Conservation (phyloP, 2,797 vertebrate genomes). For the Oreortyx pictus region DNA sequence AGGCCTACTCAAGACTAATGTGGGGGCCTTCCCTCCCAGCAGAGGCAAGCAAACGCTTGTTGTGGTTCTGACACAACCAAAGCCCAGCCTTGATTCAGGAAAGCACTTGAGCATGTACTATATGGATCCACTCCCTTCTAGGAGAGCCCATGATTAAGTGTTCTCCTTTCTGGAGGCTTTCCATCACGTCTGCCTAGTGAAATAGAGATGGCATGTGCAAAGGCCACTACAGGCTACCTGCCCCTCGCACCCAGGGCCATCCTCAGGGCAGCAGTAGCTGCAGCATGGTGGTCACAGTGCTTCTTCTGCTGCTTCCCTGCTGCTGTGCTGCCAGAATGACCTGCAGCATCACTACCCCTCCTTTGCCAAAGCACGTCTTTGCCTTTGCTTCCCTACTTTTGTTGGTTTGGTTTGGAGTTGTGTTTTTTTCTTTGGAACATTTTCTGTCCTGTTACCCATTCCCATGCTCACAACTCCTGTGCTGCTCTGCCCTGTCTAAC, state of each 20-base stretch:
- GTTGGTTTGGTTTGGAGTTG: not conserved
- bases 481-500: conserved; percentile 38
- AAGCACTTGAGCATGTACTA: conserved; percentile 70
- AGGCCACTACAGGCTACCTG: not conserved
- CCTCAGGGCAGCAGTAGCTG: not conserved
- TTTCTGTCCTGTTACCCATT: conserved; percentile 16
- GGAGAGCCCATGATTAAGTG: conserved; percentile 32
- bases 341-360: conserved; percentile 9
- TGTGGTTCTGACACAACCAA: conserved; percentile 58
- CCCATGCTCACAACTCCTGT: conserved; percentile 33
- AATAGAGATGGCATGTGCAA: conserved; percentile 53
- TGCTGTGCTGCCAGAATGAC: not conserved
- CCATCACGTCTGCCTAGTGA: not conserved
- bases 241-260: not conserved
- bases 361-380: conserved; percentile 72
- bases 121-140: conserved; percentile 21
- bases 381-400: conserved; percentile 34
- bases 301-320: conserved; percentile 55
- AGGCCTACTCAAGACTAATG: conserved; percentile 54
- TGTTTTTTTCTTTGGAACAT: conserved; percentile 7
- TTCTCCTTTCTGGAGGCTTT: conserved; percentile 58
- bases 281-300: conserved; percentile 58
- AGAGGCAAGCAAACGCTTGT: conserved; percentile 66
- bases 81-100: conserved; percentile 48
- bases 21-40: conserved; percentile 52